These are phyloP conservation scores for Eira barbara DNA, from an alignment of 2,113 vertebrate genomes.

Conservation along the genomic window DNA sequence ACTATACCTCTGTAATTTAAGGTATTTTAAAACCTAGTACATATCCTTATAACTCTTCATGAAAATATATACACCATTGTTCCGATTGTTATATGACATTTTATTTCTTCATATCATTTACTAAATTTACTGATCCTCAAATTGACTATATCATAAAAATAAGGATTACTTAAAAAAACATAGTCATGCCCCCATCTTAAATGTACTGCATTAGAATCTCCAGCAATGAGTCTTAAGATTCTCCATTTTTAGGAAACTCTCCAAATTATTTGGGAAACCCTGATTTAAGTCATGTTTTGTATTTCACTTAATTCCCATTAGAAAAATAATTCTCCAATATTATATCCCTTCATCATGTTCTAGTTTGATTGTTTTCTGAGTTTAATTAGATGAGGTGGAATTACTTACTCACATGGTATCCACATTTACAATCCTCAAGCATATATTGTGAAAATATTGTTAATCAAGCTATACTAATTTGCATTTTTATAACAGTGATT, in stretches of 20 bases:
- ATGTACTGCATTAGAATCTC: background rate
- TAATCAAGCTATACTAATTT: background rate
- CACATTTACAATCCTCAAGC: background rate
- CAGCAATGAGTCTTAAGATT: background rate
- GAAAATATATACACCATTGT: background rate
- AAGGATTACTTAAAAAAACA: background rate
- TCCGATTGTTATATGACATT: background rate
- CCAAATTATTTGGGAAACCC: background rate
- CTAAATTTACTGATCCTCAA: background rate
- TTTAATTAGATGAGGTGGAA: slow-evolving; percentile 17
- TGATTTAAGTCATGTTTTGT: background rate
- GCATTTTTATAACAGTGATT: background rate
- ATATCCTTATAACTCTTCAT: background rate
- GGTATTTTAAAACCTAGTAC: background rate
- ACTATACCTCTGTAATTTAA: background rate
- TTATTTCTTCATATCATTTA: slow-evolving; percentile 4
- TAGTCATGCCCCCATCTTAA: background rate
- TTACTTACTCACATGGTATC: background rate
- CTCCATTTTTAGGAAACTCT: background rate
- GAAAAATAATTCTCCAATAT: background rate
- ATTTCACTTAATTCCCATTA: background rate
- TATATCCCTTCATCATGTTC: background rate
- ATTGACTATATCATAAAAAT: background rate
- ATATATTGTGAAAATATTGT: background rate
- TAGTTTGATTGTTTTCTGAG: background rate